Evolutionary conservation across 2,888 invertebrate genomes (phyloP), one percentile per base, ranked within the genome.

Genomic region (Notodonta ziczac): DNA sequence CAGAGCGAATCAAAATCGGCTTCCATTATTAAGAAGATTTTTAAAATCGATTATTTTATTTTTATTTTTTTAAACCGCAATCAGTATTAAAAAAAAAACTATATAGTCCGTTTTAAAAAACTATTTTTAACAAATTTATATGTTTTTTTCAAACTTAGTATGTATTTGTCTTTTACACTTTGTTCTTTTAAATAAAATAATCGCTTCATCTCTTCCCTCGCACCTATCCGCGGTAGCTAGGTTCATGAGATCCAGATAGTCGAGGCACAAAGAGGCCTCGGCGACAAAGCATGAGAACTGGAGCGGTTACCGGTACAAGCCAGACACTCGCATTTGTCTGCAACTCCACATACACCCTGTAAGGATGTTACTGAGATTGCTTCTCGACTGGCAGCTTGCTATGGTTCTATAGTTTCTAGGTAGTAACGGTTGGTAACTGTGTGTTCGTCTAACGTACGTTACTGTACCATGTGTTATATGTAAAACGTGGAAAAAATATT

Each of bases 251-350:
- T 82, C 80, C 79, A 86, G 81, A 86, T 85, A 81, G 76, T 72
- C 78, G 72, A 81, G 74, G 76, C 75, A 81, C 83, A 85, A 83
- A 83, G 79, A 72, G 70, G 66, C 74, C 35, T 69, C 65, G 63
- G 69, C 78, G 80, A 84, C 85, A 83, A 81, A 75, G 84, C 81
- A 74, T 87, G 87, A 79, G 86, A 87, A 86, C 84, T 85, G 66
- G 85, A 84, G 76, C 87, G 81, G 80, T 78, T 78, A 84, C 84
- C 83, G 82, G 80, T 82, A 83, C 81, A 74, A 77, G 70, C 65
- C 70, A 56, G 72, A 66, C 59, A 60, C 61, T 61, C 64, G 63
- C 73, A 75, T 75, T 77, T 73, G 69, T 77, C 77, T 66, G 72
- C 75, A 61, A 70, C 69, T 61, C 64, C 61, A 58, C 56, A 62